Conservation (phyloP, 2,888 invertebrate genomes). For the Drosophila imparisetae region DNA sequence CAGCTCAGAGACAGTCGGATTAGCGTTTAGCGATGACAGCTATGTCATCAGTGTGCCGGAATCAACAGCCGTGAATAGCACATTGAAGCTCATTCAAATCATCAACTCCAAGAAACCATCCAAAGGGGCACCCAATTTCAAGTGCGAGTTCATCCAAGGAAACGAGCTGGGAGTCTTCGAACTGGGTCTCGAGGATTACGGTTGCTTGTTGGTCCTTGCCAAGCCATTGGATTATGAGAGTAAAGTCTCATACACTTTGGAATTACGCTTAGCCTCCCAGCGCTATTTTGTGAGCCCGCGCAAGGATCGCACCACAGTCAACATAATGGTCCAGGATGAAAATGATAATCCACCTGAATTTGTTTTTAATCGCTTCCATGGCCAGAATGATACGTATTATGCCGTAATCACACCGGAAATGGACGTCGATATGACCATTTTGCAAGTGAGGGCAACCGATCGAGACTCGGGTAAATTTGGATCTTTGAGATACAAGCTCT, state of each 20-base stretch:
- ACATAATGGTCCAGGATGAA: slow-evolving; percentile 92
- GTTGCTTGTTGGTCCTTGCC: slow-evolving; percentile 91
- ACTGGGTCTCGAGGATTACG: slow-evolving; percentile 90
- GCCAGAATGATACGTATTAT: slow-evolving; percentile 90
- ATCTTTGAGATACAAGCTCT: slow-evolving; percentile 88
- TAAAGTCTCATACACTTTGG: slow-evolving; percentile 89
- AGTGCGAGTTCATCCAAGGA: slow-evolving; percentile 91
- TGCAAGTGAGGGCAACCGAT: slow-evolving; percentile 94
- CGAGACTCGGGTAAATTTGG: slow-evolving; percentile 94
- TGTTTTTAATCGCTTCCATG: slow-evolving; percentile 88
- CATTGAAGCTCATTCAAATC: slow-evolving; percentile 84
- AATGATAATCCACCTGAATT: slow-evolving; percentile 96
- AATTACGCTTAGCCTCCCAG: slow-evolving; percentile 91
- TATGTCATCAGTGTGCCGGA: slow-evolving; percentile 94
- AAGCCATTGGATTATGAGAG: slow-evolving; percentile 92
- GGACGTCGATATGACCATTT: slow-evolving; percentile 90
- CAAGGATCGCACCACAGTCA: slow-evolving; percentile 90
- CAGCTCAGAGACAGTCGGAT: slow-evolving; percentile 86
- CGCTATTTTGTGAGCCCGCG: slow-evolving; percentile 92
- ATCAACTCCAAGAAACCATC: slow-evolving; percentile 83
- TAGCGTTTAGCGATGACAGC: slow-evolving; percentile 94
- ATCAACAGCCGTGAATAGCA: slow-evolving; percentile 84
- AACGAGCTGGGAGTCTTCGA: slow-evolving; percentile 89
- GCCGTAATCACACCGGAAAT: slow-evolving; percentile 91
- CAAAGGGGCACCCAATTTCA: slow-evolving; percentile 86